Conservation (phyloP, 2,113 vertebrate genomes). For the Aegotheles bennettii region DNA sequence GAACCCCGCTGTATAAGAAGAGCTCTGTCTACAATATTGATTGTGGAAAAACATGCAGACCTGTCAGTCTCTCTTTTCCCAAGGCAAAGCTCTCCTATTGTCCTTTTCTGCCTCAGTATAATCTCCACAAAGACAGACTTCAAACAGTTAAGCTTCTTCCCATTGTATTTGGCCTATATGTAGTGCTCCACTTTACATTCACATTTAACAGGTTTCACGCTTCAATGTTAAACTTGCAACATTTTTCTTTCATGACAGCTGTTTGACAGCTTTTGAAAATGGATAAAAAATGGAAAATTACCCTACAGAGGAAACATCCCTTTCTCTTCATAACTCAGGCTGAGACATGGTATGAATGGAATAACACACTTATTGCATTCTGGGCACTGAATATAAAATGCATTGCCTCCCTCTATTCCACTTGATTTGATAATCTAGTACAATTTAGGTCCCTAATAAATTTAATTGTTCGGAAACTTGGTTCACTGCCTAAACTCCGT, state of each 20-base stretch:
- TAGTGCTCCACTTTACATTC: slow-evolving; percentile 39
- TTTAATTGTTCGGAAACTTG: slow-evolving; percentile 65
- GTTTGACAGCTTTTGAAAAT: slow-evolving; percentile 61
- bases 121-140: slow-evolving; percentile 62
- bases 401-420: slow-evolving; percentile 35
- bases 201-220: slow-evolving; percentile 59
- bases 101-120: slow-evolving; percentile 35
- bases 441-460: slow-evolving; percentile 54
- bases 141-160: slow-evolving; percentile 57
- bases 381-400: slow-evolving; percentile 4
- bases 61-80: slow-evolving; percentile 65
- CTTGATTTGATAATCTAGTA: slow-evolving; percentile 62
- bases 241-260: slow-evolving; percentile 59
- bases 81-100: slow-evolving; percentile 37
- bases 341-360: slow-evolving; percentile 36
- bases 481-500: slow-evolving; percentile 56
- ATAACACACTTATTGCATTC: slow-evolving; percentile 15
- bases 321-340: slow-evolving; percentile 36
- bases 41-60: slow-evolving; percentile 53
- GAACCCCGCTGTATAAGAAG: slow-evolving; percentile 47
- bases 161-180: slow-evolving; percentile 22
- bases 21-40: slow-evolving; percentile 70
- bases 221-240: slow-evolving; percentile 38
- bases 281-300: slow-evolving; percentile 68
- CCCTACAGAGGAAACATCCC: slow-evolving; percentile 28